Percentiles rank a stretch among this genome's conserved stretches.
These are phyloP conservation scores for Gopherus evgoodei DNA, from an alignment of 2,113 vertebrate species.

Conservation along the genomic window DNA sequence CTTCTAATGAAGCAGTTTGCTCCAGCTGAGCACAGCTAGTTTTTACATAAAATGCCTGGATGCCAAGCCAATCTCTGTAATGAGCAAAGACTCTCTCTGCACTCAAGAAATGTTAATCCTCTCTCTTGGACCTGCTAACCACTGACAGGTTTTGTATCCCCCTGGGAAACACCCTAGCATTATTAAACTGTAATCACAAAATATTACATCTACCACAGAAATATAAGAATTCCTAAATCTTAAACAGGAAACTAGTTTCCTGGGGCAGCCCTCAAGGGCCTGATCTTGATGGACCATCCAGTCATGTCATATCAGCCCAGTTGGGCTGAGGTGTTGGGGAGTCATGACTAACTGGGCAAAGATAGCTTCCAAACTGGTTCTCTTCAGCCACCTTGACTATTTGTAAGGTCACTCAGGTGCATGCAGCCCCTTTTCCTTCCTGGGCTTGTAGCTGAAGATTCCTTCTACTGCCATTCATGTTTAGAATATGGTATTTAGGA, in stretches of 20 bases:
- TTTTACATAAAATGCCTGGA: neutral
- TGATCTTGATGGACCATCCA: neutral
- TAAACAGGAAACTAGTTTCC: neutral
- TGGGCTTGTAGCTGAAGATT: fast-evolving
- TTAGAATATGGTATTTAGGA: fast-evolving
- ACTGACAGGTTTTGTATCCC: neutral
- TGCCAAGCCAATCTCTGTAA: neutral
- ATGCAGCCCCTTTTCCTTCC: neutral
- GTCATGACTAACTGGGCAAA: neutral
- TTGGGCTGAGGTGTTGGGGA: neutral
- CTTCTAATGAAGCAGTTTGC: neutral
- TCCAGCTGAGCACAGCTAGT: neutral
- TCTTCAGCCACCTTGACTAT: neutral
- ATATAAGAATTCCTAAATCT: neutral
- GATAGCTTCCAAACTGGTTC: neutral
- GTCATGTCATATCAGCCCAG: fast-evolving
- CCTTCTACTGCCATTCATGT: neutral
- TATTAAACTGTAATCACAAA: neutral
- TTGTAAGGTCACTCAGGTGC: fast-evolving
- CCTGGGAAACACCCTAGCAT: neutral
- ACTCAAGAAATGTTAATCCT: neutral
- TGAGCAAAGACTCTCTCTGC: neutral
- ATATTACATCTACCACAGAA: neutral
- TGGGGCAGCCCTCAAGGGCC: neutral
- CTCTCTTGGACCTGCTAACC: neutral